These are phyloP conservation scores for Thunnus thynnus DNA, from an alignment of 2,113 vertebrate genomes.

Conservation along the genomic window DNA sequence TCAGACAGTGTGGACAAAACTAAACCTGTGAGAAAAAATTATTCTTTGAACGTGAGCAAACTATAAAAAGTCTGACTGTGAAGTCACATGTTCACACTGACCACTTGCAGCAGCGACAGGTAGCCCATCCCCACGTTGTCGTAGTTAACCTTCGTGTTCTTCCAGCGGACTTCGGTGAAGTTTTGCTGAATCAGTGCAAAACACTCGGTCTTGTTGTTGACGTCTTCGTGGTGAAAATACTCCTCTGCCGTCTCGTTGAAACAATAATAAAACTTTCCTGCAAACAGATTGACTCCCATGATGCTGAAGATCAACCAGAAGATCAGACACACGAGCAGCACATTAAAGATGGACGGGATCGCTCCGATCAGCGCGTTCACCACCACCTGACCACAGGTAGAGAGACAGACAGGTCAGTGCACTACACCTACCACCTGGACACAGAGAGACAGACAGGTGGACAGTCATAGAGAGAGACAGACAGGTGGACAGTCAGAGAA, in stretches of 20 bases:
- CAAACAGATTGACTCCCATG: slow-evolving; percentile 97
- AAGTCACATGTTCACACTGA: slow-evolving; percentile 75
- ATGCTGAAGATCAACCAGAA: slow-evolving; percentile 99
- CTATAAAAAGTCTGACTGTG: background rate
- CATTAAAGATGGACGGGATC: slow-evolving; percentile 97
- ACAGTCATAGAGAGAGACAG: too few species aligned
- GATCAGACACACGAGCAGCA: slow-evolving; percentile 95
- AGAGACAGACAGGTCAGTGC: background rate
- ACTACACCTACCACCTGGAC: too few species aligned
- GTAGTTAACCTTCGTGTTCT: slow-evolving; percentile 92
- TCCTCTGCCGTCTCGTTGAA: slow-evolving; percentile 88
- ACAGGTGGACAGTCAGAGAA: too few species aligned
- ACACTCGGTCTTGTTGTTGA: slow-evolving; percentile 92
- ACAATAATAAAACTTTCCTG: slow-evolving; percentile 94
- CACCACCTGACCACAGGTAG: slow-evolving; percentile 87
- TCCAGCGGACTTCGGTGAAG: slow-evolving; percentile 86
- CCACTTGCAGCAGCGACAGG: slow-evolving; percentile 96
- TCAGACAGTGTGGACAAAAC: too few species aligned
- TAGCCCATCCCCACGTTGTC: slow-evolving; percentile 97
- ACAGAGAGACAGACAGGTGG: too few species aligned
- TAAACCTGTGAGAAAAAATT: too few species aligned
- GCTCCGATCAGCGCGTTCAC: slow-evolving; percentile 95
- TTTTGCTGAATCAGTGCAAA: slow-evolving; percentile 72
- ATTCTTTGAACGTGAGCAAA: too few species aligned
- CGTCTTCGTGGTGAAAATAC: slow-evolving; percentile 51